Evolutionary conservation across 2,888 invertebrate species (phyloP).

Genomic region (Mimas tiliae): DNA sequence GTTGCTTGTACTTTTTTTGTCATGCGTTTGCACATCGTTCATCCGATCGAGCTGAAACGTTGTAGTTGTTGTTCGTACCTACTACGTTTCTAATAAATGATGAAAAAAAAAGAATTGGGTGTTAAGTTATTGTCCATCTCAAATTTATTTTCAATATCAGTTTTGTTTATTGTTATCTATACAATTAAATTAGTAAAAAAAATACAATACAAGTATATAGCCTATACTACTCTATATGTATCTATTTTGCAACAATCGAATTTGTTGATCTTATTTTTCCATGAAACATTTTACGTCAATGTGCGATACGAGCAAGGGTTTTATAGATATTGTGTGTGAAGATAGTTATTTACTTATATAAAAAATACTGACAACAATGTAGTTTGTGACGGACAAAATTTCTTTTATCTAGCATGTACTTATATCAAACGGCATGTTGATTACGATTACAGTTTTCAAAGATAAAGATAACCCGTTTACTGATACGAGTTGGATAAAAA

Average conservation of each 20-base stretch:
- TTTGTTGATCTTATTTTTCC: neutral
- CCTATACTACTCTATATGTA: too few relatives aligned
- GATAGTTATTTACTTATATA: neutral
- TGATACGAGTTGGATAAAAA: constrained; percentile 17
- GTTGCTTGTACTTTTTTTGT: too few relatives aligned
- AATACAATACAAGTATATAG: too few relatives aligned
- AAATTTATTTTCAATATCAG: too few relatives aligned
- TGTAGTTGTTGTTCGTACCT: too few relatives aligned
- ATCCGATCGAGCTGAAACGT: too few relatives aligned
- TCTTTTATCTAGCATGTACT: constrained; percentile 10
- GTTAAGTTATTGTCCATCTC: too few relatives aligned
- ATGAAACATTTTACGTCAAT: constrained; percentile 5
- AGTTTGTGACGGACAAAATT: neutral
- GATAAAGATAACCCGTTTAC: constrained; percentile 28
- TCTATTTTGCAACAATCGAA: neutral
- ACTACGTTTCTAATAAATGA: too few relatives aligned
- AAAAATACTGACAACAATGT: neutral
- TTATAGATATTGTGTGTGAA: neutral
- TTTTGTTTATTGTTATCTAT: too few relatives aligned
- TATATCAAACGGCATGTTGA: constrained; percentile 22
- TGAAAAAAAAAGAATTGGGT: too few relatives aligned
- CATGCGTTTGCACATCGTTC: too few relatives aligned
- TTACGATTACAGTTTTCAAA: constrained; percentile 25
- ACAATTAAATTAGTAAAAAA: too few relatives aligned
- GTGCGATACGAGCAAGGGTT: neutral